Conservation (phyloP, 2,888 invertebrate genomes). For the Ichneumoninae sp. region DNA sequence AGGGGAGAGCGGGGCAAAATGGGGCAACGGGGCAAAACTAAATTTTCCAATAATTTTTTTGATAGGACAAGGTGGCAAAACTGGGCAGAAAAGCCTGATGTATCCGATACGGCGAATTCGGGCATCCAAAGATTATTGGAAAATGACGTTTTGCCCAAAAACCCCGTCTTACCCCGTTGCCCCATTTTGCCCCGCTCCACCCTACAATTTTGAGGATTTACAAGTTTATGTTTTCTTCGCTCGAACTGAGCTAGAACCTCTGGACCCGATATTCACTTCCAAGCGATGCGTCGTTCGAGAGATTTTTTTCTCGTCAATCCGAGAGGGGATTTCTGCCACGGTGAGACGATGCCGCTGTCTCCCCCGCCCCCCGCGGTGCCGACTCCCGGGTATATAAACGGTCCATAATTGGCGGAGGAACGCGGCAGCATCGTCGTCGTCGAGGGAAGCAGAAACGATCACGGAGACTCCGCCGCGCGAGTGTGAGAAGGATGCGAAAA, state of each 20-base stretch:
- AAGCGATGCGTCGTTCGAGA: constrained; percentile 48
- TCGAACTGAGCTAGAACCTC: constrained; percentile 2
- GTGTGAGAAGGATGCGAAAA: constrained; percentile 51
- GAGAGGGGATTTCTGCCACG: constrained; percentile 28
- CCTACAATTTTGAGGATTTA: background rate
- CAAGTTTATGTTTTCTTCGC: constrained; percentile 5
- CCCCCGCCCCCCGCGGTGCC: constrained; percentile 54
- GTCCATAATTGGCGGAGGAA: constrained; percentile 69
- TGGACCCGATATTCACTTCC: constrained; percentile 21
- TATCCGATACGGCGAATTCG: too few species aligned
- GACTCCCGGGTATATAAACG: constrained; percentile 67
- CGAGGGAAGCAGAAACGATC: constrained; percentile 24
- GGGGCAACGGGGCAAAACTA: too few species aligned
- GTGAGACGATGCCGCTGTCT: constrained; percentile 32
- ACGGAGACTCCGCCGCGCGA: constrained; percentile 3
- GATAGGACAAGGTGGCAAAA: too few species aligned
- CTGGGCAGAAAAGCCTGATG: too few species aligned
- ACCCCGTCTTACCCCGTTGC: too few species aligned
- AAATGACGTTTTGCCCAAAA: too few species aligned
- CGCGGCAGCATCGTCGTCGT: constrained; percentile 53
- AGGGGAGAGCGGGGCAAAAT: too few species aligned
- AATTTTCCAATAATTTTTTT: too few species aligned
- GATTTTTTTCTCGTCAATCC: constrained; percentile 38
- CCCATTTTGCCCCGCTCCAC: too few species aligned
- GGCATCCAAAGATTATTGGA: too few species aligned